phyloP scores from a whole-genome alignment of 2,888 invertebrate species.

The Stenodera caucasica region DNA sequence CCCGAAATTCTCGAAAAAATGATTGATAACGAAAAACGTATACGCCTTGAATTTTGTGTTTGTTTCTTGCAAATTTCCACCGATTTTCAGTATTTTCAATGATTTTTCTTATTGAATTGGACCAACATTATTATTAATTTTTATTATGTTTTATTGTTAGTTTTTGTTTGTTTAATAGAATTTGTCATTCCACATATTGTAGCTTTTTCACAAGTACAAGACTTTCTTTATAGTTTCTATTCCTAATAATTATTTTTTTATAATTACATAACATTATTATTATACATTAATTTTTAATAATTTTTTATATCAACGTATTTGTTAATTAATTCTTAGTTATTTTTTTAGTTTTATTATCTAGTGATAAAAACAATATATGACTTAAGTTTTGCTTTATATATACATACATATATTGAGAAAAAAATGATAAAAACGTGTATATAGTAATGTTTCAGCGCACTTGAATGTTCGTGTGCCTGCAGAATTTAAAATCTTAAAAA shows the following conservation, averaged over 20 bases:
- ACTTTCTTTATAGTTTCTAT: constrained; percentile 54
- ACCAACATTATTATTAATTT: constrained; percentile 47
- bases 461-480: constrained; percentile 52
- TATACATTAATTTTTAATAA: constrained; percentile 46
- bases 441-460: constrained; percentile 53
- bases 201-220: constrained; percentile 53
- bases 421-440: constrained; percentile 42
- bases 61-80: constrained; percentile 27
- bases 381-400: constrained; percentile 50
- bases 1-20: background rate
- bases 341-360: constrained; percentile 19
- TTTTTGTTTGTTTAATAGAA: constrained; percentile 30
- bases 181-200: constrained; percentile 52
- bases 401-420: background rate
- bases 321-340: constrained; percentile 56
- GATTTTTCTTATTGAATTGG: constrained; percentile 37
- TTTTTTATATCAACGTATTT: constrained; percentile 54
- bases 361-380: constrained; percentile 43
- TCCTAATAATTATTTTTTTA: constrained; percentile 56
- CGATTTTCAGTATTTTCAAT: constrained; percentile 51
- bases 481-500: constrained; percentile 34
- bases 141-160: constrained; percentile 21
- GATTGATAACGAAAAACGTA: constrained; percentile 40
- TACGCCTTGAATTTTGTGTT: constrained; percentile 12
- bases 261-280: constrained; percentile 31